Percentiles rank a stretch among this genome's conserved stretches.
Evolutionary conservation across 2,797 vertebrate genomes (phyloP).

Genomic region (Pipistrellus pipistrellus): DNA sequence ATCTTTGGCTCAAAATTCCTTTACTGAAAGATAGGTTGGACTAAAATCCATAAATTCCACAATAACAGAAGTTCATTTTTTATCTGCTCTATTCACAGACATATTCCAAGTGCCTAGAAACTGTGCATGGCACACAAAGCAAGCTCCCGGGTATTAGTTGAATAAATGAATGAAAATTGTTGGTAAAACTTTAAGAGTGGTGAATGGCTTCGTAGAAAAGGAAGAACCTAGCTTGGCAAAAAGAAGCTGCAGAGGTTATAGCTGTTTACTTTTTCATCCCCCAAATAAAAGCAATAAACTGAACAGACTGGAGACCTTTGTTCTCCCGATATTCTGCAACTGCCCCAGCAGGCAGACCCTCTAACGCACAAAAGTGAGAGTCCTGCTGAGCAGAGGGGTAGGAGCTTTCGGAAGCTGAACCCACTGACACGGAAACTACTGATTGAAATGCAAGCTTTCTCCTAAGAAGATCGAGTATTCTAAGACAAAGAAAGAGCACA

Average conservation of each 20-base stretch:
- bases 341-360: background rate
- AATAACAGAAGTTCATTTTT: background rate
- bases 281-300: slow-evolving; percentile 65
- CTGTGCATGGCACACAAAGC: background rate
- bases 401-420: background rate
- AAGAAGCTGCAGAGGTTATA: slow-evolving; percentile 67
- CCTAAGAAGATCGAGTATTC: slow-evolving; percentile 18
- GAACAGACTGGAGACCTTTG: slow-evolving; percentile 52
- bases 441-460: slow-evolving; percentile 66
- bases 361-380: background rate
- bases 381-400: background rate
- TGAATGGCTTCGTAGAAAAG: slow-evolving; percentile 21
- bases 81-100: background rate
- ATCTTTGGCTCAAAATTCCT: slow-evolving; percentile 14
- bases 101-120: background rate
- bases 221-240: slow-evolving; percentile 63
- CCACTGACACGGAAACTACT: background rate
- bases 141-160: background rate
- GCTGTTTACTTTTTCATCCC: slow-evolving; percentile 54
- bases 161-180: background rate
- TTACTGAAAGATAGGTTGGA: slow-evolving; percentile 28
- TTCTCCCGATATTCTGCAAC: slow-evolving; percentile 16
- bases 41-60: slow-evolving; percentile 11
- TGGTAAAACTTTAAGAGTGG: background rate
- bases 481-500: slow-evolving; percentile 59